Base-by-base conservation (phyloP, 2,113 vertebrate genomes). In the Cyprinodon tularosa region DNA sequence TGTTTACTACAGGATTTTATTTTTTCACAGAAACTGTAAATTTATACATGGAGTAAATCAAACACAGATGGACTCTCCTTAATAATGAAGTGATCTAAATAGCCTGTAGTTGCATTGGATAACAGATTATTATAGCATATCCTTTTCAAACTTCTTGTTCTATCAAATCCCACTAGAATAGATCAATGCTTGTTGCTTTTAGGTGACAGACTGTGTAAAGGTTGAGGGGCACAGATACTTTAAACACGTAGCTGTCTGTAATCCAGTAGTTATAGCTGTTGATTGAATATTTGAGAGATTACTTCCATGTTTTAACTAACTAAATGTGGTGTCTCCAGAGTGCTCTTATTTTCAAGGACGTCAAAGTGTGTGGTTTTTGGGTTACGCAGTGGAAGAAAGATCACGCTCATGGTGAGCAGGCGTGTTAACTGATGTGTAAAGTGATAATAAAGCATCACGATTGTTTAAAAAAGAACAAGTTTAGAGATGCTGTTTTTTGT, bases 321-420 rank as follows among this genome's bases (percentile, higher is more conserved):
- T 61, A 9, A 29, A 62, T 13, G 10, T 70, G 7, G 69, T 77
- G 57, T 88, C 47, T 87, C 70, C 84, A 99, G 98, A 96, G 98
- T 0, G 94, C 95, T 0, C 95, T 99, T 72, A 99, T 99, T 85
- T 99, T 99, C 84, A 96, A 95, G 77, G 94, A 99, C 38, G 82
- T 97, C 76, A 96, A 92, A 77, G 88, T 99, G 66, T 91, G 93
- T 0, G 98, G 98, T 6, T 99, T 99, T 92, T 99, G 97, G 98
- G 92, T 99, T 81, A 97, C 97, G 0, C 95, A 96, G 75, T 99
- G 98, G 98, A 96, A 95, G 81, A 96, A 85, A 82, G 90, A 95
- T 14, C 94, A 96, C 0, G 86, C 84, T 0, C 91, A 94, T 0
- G 93, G 98, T 99, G 80, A 95, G 96, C 70, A 15, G 0, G 14